Conservation (phyloP, 2,797 vertebrate genomes). For the Platyrinchus mystaceus region DNA sequence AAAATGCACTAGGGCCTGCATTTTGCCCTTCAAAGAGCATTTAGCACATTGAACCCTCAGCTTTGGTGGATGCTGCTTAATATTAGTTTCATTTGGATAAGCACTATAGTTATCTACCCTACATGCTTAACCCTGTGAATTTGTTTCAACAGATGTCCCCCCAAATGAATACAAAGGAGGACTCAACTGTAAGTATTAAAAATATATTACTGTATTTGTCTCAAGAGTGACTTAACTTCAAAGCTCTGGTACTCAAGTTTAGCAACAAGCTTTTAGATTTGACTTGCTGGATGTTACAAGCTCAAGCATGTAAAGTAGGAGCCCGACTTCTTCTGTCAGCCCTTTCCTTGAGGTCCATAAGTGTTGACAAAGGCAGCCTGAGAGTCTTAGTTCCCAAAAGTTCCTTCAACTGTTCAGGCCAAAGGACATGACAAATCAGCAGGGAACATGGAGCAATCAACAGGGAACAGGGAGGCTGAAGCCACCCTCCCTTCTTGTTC, state of each 20-base stretch:
- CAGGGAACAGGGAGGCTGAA: background rate
- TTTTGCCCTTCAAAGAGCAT: background rate
- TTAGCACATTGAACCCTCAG: background rate
- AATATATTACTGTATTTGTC: background rate
- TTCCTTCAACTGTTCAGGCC: background rate
- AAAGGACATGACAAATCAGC: background rate
- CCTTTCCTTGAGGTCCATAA: background rate
- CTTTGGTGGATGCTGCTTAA: background rate
- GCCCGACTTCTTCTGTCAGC: background rate
- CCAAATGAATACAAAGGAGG: background rate
- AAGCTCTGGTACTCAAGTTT: background rate
- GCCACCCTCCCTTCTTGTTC: background rate
- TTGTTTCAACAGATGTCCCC: constrained; percentile 36
- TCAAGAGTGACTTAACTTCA: background rate
- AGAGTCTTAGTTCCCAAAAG: background rate
- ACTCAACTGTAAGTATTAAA: constrained; percentile 15
- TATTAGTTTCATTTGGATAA: background rate
- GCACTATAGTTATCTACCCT: background rate
- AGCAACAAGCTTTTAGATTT: background rate
- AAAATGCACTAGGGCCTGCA: background rate
- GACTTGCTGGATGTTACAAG: background rate
- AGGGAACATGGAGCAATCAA: background rate
- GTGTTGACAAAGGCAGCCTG: background rate
- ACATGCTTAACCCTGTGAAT: background rate
- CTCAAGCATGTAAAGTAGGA: background rate